Evolutionary conservation across 2,113 vertebrate species (phyloP).

Genomic region (Polypterus senegalus): DNA sequence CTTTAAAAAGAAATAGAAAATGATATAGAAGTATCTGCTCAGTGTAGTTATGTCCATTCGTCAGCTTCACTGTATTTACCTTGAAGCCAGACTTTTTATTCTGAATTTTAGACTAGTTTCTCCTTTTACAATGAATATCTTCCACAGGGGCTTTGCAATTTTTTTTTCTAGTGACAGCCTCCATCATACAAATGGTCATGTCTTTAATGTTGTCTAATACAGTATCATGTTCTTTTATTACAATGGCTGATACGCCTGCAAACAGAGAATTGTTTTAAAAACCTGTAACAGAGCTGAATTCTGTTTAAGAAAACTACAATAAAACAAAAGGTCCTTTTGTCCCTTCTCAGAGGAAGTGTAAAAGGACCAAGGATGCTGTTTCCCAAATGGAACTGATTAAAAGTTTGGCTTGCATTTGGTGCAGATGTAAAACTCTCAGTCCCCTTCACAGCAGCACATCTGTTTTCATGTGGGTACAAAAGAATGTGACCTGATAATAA

Average conservation of each 20-base stretch:
- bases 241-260: slow-evolving; percentile 7
- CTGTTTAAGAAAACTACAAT: slow-evolving; percentile 3
- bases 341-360: not conserved
- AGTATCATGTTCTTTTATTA: slow-evolving; percentile 14
- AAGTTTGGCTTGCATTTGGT: not conserved
- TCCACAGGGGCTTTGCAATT: no score
- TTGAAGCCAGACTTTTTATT: no score
- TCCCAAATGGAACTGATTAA: slow-evolving; percentile 7
- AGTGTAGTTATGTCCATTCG: no score
- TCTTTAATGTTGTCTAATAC: slow-evolving; percentile 15
- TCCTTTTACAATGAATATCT: no score
- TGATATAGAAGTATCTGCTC: no score
- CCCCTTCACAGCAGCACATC: not conserved
- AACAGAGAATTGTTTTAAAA: slow-evolving; percentile 1
- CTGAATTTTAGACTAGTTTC: no score
- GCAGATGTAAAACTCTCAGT: not conserved
- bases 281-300: slow-evolving; percentile 11
- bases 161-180: no score
- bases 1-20: no score
- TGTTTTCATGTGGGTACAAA: not conserved
- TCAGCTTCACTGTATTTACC: no score
- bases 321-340: slow-evolving; percentile 20
- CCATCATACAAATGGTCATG: no score
- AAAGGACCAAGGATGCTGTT: not conserved
- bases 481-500: slow-evolving; percentile 5